A percentile compares a stretch with the other conserved stretches of the same genome.
phyloP scores from a whole-genome alignment of 2,797 vertebrate genomes.

The Dromococcyx pavoninus region DNA sequence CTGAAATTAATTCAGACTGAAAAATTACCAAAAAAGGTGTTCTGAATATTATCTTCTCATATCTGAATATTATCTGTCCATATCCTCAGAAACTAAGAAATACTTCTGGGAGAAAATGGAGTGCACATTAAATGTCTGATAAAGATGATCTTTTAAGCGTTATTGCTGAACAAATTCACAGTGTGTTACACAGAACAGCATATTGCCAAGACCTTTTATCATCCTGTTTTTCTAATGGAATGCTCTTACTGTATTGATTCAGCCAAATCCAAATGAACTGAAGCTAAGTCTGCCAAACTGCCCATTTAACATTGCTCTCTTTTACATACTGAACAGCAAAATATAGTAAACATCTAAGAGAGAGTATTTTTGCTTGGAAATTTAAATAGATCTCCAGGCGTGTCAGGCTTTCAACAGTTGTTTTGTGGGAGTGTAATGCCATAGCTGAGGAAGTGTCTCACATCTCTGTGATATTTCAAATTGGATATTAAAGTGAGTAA shows the following conservation, averaged over 20 bases:
- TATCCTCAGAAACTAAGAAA: neutral
- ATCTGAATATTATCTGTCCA: neutral
- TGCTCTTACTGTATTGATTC: neutral
- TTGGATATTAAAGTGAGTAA: neutral
- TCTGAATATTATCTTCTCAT: neutral
- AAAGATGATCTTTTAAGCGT: neutral
- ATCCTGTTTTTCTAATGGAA: conserved; percentile 6
- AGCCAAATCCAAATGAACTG: neutral
- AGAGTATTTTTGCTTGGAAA: neutral
- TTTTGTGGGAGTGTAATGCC: neutral
- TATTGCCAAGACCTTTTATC: neutral
- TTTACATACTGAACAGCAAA: neutral
- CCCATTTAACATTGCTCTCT: neutral
- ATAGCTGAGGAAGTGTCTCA: neutral
- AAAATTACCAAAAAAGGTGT: neutral
- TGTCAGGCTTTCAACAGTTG: neutral
- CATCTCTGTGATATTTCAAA: neutral
- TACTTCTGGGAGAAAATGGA: neutral
- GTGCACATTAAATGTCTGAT: neutral
- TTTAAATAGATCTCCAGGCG: neutral
- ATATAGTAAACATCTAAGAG: neutral
- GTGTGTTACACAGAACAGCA: neutral
- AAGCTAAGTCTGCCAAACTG: neutral
- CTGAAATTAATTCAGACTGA: neutral
- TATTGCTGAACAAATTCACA: neutral